Evolutionary conservation across 2,113 vertebrate species (phyloP), one percentile per base, ranked within the genome.

Genomic region (Agapornis roseicollis): DNA sequence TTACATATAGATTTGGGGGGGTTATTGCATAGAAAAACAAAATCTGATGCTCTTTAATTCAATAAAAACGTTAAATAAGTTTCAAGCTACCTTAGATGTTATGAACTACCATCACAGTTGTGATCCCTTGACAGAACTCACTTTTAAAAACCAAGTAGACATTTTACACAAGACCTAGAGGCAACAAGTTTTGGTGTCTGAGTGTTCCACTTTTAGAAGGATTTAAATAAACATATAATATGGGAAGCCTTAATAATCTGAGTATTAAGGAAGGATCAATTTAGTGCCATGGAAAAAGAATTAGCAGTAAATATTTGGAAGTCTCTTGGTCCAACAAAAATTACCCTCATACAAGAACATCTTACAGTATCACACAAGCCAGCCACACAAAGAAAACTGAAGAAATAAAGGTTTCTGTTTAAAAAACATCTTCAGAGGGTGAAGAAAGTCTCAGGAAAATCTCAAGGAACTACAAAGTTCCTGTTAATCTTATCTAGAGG

Each of bases 221-320:
- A 9, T 16, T 83, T 83, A 64, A 23, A 60, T 31, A 41, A 2
- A 39, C 10, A 10, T 28, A n/a, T 39, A 50, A 7, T 68, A 41
- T 79, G n/a, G 18, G 86, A 80, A 91, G 5, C 3, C 31, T 60
- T 79, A 6, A 39, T 63, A 63, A 70, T 64, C 35, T 66, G 28
- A 39, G 47, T 19, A 33, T 42, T 47, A 79, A 28, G 42, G 47
- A 84, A 87, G 13, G 17, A 79, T 44, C 11, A 24, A 4, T 50
- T 52, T 64, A 88, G 13, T 63, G n/a, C 3, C 11, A 53, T 15
- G 29, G 17, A 9, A 39, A 64, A 63, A 82, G 25, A 28, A 13
- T 3, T 4, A 8, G 5, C 4, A 16, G 2, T 46, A n/a, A 72
- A 49, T 41, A 41, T 1, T 11, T 1, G 17, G 14, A 85, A 70